phyloP scores from a whole-genome alignment of 1,140 invertebrate species.

The Drosophila lacteicornis region DNA sequence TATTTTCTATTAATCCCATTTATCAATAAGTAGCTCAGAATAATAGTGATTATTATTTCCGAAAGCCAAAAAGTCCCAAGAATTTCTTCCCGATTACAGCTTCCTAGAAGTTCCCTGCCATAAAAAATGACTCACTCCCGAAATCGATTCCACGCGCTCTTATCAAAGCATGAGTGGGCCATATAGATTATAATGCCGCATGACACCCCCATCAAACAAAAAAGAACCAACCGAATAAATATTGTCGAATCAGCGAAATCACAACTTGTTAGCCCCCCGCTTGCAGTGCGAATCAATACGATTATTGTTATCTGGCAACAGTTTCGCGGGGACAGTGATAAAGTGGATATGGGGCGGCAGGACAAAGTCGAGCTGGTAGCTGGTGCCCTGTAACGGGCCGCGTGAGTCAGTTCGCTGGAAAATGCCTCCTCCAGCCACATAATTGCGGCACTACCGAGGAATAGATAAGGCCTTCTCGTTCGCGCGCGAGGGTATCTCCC shows the following conservation, averaged over 20 bases:
- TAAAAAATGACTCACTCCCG: constrained; percentile 24
- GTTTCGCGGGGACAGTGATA: constrained; percentile 10
- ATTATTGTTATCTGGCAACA: constrained; percentile 18
- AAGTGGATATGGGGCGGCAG: constrained; percentile 29
- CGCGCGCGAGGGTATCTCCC: background rate
- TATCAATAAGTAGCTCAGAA: background rate
- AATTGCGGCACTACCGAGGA: constrained; percentile 17
- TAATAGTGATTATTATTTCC: background rate
- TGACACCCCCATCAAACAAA: constrained; percentile 44
- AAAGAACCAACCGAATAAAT: constrained; percentile 28
- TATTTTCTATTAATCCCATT: no score
- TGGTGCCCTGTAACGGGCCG: constrained; percentile 18
- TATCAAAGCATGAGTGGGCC: constrained; percentile 45
- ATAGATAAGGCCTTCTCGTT: constrained; percentile 11
- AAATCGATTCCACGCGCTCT: constrained; percentile 30
- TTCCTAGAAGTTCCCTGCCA: constrained; percentile 30
- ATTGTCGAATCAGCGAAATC: constrained; percentile 48
- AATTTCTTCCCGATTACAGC: constrained; percentile 3
- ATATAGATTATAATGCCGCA: constrained; percentile 34
- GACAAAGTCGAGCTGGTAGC: constrained; percentile 30
- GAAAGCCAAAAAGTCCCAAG: no score
- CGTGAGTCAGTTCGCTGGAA: constrained; percentile 28
- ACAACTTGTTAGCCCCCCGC: constrained; percentile 23
- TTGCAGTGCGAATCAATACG: constrained; percentile 24
- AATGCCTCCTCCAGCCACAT: constrained; percentile 15